Evolutionary conservation across 2,888 invertebrate species (phyloP), one percentile per base, ranked within the genome.

Genomic region (Yponomeuta malinellus): DNA sequence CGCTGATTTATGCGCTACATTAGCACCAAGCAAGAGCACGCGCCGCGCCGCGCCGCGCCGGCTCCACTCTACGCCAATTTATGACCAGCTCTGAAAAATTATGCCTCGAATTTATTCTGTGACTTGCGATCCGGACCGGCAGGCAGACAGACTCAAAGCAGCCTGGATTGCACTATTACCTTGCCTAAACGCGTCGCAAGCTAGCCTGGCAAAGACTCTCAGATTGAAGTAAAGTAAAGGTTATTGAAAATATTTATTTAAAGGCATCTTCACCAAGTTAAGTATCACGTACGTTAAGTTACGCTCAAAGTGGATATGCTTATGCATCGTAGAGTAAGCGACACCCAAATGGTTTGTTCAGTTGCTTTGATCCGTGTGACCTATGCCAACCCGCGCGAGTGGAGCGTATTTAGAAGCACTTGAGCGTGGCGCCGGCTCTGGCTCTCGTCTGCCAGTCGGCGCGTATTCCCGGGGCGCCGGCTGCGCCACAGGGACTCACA

Each of bases 1-100:
- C 15, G n/a, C 81, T 84, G 84, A 87, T 87, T 87, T 86, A 87
- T 85, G 83, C 78, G 80, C 76, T 86, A 79, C 87, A 86, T 87
- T 87, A 87, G 85, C 83, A 78, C 72, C 10, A 72, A 73, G 75
- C 73, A 74, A 75, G 75, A 74, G 73, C 72, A 72, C 68, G 70
- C 75, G 78, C 76, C 63, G 72, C 72, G 78, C 76, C 63, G 72
- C 72, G 23, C 23, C 23, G 71, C 72, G 52, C 71, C 72, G 69
- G 68, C 68, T 1, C 68, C 15, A 10, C 33, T 79, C 79, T 77
- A 75, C 79, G 72, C 73, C 80, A 77, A 84, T 84, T 84, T 85
- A 85, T 82, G 77, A 76, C 74, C 76, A 75, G 76, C 77, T 75
- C 78, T 76, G 77, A 79, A 81, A 83, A 82, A 83, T 83, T 81